Conservation (phyloP, 2,888 invertebrate genomes). For the Agonopterix arenella region DNA sequence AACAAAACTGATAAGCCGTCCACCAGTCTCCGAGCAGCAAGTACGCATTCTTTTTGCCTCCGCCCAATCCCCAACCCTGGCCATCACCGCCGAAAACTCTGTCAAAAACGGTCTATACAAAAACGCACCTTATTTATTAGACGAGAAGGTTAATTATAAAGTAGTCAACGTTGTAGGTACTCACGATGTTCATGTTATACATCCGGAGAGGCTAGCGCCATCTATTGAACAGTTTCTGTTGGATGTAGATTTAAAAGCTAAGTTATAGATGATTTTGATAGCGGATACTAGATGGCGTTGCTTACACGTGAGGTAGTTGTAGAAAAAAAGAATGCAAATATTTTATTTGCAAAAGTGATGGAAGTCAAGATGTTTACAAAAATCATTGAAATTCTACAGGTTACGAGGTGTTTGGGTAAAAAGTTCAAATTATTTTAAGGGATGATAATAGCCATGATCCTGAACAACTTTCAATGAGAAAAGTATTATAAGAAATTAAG, state of each 20-base stretch:
- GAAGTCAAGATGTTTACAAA: no score
- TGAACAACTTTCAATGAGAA: no score
- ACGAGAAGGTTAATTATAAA: slow-evolving; percentile 24
- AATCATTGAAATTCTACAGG: no score
- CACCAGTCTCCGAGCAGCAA: slow-evolving; percentile 31
- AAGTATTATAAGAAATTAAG: no score
- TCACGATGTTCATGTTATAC: slow-evolving; percentile 73
- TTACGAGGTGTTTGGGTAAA: no score
- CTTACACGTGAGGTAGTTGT: no score
- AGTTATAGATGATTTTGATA: slow-evolving; percentile 24
- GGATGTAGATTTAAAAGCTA: slow-evolving; percentile 40
- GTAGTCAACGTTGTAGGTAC: slow-evolving; percentile 51
- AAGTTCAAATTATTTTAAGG: no score
- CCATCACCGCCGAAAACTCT: slow-evolving; percentile 20
- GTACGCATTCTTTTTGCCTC: slow-evolving; percentile 28
- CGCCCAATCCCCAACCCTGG: slow-evolving; percentile 23
- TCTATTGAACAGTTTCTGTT: slow-evolving; percentile 41
- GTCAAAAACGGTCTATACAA: slow-evolving; percentile 12
- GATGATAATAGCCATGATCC: no score
- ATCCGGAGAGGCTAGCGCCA: slow-evolving; percentile 63
- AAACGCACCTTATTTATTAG: slow-evolving; percentile 18
- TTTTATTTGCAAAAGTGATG: no score
- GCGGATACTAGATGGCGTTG: neutral
- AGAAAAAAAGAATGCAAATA: no score
- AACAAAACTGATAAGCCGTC: slow-evolving; percentile 35